phyloP scores from a whole-genome alignment of 2,888 invertebrate species.

The Byasa hedistus region DNA sequence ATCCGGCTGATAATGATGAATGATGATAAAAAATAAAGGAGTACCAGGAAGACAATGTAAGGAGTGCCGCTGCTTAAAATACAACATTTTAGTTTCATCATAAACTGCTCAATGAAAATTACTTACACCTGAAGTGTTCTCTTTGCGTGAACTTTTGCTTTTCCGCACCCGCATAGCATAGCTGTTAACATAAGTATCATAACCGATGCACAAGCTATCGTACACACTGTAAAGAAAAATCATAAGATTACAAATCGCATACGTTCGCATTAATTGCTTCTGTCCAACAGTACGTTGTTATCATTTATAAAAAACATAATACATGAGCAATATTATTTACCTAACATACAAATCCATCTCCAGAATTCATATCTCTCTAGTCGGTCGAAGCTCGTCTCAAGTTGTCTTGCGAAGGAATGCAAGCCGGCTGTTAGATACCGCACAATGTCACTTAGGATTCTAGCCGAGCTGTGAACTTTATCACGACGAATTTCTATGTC shows the following conservation, averaged over 20 bases:
- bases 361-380: slow-evolving; percentile 81
- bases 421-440: slow-evolving; percentile 74
- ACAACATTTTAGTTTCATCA: neutral
- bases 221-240: slow-evolving; percentile 53
- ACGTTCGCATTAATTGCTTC: neutral
- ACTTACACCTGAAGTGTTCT: slow-evolving; percentile 71
- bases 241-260: neutral
- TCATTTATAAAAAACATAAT: neutral
- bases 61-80: neutral
- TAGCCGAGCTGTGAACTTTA: slow-evolving; percentile 79
- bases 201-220: slow-evolving; percentile 63
- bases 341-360: slow-evolving; percentile 82
- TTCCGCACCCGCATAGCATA: slow-evolving; percentile 72
- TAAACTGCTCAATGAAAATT: neutral
- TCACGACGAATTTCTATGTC: slow-evolving; percentile 79
- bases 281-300: neutral
- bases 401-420: slow-evolving; percentile 60
- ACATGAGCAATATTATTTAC: slow-evolving; percentile 53
- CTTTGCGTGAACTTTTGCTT: slow-evolving; percentile 61
- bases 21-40: too few relatives aligned
- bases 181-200: slow-evolving; percentile 72
- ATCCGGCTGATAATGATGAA: too few relatives aligned
- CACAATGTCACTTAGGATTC: slow-evolving; percentile 80
- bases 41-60: too few relatives aligned
- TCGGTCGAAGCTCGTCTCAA: slow-evolving; percentile 66